Base-by-base conservation (phyloP, 2,113 vertebrate genomes). In the Paratilapia polleni region DNA sequence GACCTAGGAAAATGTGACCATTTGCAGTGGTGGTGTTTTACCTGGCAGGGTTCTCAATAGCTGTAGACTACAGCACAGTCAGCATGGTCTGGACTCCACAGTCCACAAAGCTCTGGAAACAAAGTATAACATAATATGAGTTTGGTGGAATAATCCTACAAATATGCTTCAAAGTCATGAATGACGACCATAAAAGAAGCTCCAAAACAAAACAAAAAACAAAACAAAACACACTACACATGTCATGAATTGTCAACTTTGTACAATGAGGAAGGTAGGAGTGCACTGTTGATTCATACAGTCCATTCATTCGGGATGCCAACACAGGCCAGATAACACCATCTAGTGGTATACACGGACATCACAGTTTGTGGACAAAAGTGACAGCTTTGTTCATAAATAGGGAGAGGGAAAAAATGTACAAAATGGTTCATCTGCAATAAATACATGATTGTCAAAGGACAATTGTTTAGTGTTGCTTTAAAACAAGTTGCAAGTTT, bases 1-100 rank as follows among this genome's bases (percentile, higher is more conserved):
- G 20, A 52, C 66, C 2, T 19, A 59, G 10, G 47, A 15, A 60
- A 4, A 13, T 20, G 20, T 4, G 36, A 56, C 12, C 1, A 61
- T 14, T 36, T 61, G 22, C 28, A 68, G 36, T 9, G 17, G 26
- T 54, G 8, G 22, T 19, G 3, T 47, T 80, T 86, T 94, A 95
- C 95, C 95, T 94, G 78, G 22, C 24, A 47, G 24, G 68, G 31
- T 20, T 61, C 66, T 79, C 26, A 31, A 61, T 13, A 62, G 74
- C 73, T 63, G 43, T 70, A 52, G 61, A 84, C 90, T 96, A 96
- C 87, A 95, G 78, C 41, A 95, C 93, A 49, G 93, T 95, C 87
- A 96, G 80, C 91, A 95, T 83, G 1, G 95, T 96, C 92, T 96
- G 96, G 58, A 95, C 94, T 49, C 94, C 96, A 86, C 94, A 94